Conservation (phyloP, 1,140 invertebrate genomes). For the Drosophila ercepeae region DNA sequence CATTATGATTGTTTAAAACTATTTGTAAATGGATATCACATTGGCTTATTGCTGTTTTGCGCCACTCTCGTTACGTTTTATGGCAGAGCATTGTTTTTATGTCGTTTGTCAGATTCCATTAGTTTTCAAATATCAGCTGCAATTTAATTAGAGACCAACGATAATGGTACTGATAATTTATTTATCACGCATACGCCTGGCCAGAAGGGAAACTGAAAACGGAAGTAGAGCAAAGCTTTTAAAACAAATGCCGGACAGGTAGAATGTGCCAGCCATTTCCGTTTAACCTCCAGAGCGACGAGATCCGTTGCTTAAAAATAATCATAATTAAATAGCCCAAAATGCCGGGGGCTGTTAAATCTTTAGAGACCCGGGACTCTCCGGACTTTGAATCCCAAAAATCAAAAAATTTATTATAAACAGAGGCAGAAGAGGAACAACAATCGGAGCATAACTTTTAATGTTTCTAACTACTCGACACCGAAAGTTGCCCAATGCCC, state of each 20-base stretch:
- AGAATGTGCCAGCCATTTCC: slow-evolving; percentile 38
- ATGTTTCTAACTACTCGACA: slow-evolving; percentile 70
- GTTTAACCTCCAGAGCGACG: background rate
- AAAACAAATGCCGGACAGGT: slow-evolving; percentile 62
- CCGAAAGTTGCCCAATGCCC: slow-evolving; percentile 48
- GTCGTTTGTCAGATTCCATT: slow-evolving; percentile 55
- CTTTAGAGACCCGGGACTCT: background rate
- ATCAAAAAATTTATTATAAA: slow-evolving; percentile 49
- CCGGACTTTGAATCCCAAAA: slow-evolving; percentile 15
- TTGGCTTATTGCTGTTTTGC: slow-evolving; percentile 13
- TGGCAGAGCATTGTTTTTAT: slow-evolving; percentile 30
- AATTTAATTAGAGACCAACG: slow-evolving; percentile 60
- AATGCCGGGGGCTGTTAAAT: slow-evolving; percentile 37
- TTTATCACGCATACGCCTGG: slow-evolving; percentile 20
- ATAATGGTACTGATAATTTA: slow-evolving; percentile 33
- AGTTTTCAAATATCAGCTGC: slow-evolving; percentile 55
- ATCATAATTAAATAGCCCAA: slow-evolving; percentile 69
- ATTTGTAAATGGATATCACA: slow-evolving; percentile 24
- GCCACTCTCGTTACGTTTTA: slow-evolving; percentile 8
- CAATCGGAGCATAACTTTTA: slow-evolving; percentile 57
- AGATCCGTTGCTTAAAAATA: slow-evolving; percentile 66
- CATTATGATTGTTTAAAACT: slow-evolving; percentile 19
- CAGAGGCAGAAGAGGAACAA: slow-evolving; percentile 21
- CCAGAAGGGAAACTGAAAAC: slow-evolving; percentile 29
- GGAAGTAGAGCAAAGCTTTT: slow-evolving; percentile 64